Evolutionary conservation across 2,113 vertebrate genomes (phyloP), one percentile per base, ranked within the genome.

Genomic region (Alectura lathami): DNA sequence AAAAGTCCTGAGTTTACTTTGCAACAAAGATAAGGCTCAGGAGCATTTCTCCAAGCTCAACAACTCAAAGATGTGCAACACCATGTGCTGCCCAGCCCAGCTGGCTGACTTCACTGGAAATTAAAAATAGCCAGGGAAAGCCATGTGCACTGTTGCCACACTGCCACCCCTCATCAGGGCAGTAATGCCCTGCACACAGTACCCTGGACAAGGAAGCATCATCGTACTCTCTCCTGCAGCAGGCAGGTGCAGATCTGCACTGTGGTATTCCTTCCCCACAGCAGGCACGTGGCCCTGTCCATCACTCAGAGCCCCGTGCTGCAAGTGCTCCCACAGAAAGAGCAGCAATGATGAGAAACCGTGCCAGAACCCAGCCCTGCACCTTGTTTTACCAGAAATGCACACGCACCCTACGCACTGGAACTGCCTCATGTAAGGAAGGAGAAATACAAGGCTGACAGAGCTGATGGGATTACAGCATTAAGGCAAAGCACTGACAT

Each of bases 221-320:
- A 45, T 17, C 1, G 0, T 15, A 13, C 18, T 51, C 56, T 57
- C 63, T 13, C 42, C 70, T 18, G n/a, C 8, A 67, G 45, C 3
- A 0, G 22, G 8, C 60, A 40, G 34, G 17, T 0, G 0, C 5
- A 51, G 13, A 32, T 9, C 40, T 60, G 32, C 56, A 27, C 38
- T 11, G 14, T 6, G 13, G 17, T 36, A 27, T 11, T 80, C 26
- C 66, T 34, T 59, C 64, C 60, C 59, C 34, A 16, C 0, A 4
- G 34, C 0, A 1, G 42, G 29, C 23, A 72, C 0, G 0, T 9
- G 54, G 23, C 9, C 21, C 32, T 72, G 70, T 42, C 48, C 54
- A n/a, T 36, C 45, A 53, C 22, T 53, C 23, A 42, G 54, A 12
- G 6, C 1, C 32, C 4, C 1, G 16, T 1, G 1, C 69, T 56